Conservation (phyloP, 2,113 vertebrate species). For the Sceloporus undulatus region DNA sequence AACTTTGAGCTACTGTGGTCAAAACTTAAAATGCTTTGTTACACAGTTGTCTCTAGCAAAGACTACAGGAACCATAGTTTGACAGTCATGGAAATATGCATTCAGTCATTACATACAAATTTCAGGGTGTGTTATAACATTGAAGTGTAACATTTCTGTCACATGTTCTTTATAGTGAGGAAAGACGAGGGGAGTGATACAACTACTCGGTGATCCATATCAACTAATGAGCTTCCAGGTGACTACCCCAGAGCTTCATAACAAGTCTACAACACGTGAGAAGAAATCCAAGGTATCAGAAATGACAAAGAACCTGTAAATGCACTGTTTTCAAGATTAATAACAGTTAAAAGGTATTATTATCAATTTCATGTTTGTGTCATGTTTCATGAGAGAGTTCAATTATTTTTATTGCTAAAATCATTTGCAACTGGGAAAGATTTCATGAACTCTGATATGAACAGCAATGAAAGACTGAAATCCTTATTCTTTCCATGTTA, state of each 20-base stretch:
- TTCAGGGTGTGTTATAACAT: no score
- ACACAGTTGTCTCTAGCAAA: background rate
- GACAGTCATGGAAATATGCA: no score
- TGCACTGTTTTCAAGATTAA: background rate
- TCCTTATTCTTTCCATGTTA: no score
- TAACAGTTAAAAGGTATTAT: background rate
- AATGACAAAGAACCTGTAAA: background rate
- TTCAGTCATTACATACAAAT: no score
- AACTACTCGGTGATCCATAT: background rate
- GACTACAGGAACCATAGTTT: no score
- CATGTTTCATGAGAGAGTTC: conserved; percentile 21
- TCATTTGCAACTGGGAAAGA: conserved; percentile 15
- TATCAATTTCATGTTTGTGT: background rate
- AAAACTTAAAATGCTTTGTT: background rate
- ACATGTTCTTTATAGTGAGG: background rate
- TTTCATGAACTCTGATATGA: conserved; percentile 3
- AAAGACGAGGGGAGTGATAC: background rate
- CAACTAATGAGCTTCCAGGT: background rate
- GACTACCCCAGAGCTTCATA: background rate
- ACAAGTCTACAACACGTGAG: background rate
- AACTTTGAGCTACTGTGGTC: background rate
- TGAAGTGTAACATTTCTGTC: no score
- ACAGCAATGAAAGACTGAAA: no score
- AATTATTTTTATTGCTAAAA: conserved; percentile 8
- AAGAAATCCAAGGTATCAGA: background rate